Conservation (phyloP, 2,113 vertebrate species). For the Chaetodon auriga region DNA sequence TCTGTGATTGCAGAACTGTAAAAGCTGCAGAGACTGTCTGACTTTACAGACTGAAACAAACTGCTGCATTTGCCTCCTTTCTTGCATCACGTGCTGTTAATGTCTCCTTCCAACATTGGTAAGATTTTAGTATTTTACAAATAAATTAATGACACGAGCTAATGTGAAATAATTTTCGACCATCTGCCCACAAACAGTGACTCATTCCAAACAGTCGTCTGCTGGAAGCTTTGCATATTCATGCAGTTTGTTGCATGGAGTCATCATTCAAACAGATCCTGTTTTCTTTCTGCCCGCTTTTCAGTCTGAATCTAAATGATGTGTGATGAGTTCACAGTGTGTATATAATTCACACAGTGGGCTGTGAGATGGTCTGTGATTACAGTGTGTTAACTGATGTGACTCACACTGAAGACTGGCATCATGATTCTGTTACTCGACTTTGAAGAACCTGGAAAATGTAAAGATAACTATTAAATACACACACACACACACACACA, state of each 20-base stretch:
- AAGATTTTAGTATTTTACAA: neutral
- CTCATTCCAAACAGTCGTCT: slow-evolving; percentile 19
- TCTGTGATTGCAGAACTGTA: no score
- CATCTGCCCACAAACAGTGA: slow-evolving; percentile 27
- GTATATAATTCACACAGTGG: slow-evolving; percentile 7
- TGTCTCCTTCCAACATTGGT: neutral
- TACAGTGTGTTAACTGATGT: neutral
- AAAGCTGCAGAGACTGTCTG: no score
- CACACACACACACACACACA: neutral
- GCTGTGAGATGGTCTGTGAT: neutral
- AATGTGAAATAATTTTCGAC: slow-evolving; percentile 17
- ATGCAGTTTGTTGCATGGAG: neutral
- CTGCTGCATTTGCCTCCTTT: no score
- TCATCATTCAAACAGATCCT: neutral
- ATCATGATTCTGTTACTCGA: neutral
- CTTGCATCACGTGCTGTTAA: no score
- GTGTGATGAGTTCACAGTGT: neutral
- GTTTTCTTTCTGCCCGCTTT: neutral
- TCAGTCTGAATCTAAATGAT: neutral
- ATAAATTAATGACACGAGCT: slow-evolving; percentile 4
- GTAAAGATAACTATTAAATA: neutral
- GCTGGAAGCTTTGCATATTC: slow-evolving; percentile 26
- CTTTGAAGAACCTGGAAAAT: neutral
- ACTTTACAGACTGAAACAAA: no score
- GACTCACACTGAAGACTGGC: neutral